Percentiles rank a stretch among this genome's conserved stretches.
These are phyloP conservation scores for Charaxes varanes DNA, from an alignment of 1,140 invertebrate species.

Conservation along the genomic window DNA sequence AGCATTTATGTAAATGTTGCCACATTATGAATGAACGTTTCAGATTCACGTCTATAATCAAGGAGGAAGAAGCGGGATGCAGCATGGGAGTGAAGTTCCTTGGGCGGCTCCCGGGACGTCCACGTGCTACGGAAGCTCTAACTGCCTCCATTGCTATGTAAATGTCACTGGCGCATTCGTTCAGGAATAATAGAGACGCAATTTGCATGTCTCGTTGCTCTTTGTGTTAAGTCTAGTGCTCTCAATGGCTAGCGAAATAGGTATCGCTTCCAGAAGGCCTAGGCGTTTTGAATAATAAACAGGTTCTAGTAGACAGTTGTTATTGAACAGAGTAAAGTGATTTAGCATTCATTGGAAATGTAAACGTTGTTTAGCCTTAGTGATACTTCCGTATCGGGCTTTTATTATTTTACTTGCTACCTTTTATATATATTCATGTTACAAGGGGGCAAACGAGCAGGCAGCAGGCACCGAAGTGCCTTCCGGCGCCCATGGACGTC, in stretches of 20 bases:
- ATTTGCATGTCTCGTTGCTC: conserved; percentile 61
- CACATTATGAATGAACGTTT: conserved; percentile 49
- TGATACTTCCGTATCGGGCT: no score
- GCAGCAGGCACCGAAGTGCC: no score
- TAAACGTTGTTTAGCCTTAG: no score
- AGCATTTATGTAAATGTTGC: conserved; percentile 56
- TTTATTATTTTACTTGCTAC: no score
- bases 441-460: no score
- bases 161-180: conserved; percentile 49
- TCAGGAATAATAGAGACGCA: conserved; percentile 47
- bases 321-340: conserved; percentile 37
- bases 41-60: conserved; percentile 47
- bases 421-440: no score
- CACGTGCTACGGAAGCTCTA: conserved; percentile 37
- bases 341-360: conserved; percentile 1
- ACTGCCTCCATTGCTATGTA: conserved; percentile 67
- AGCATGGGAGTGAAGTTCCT: conserved; percentile 13
- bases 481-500: no score
- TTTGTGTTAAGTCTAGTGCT: conserved; percentile 49
- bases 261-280: conserved; percentile 37
- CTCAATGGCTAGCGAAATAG: conserved; percentile 29
- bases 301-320: conserved; percentile 41
- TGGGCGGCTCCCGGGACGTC: conserved; percentile 14
- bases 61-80: conserved; percentile 21
- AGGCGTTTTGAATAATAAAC: conserved; percentile 46